Evolutionary conservation across 2,113 vertebrate species (phyloP).

Genomic region (Eulacestoma nigropectus): DNA sequence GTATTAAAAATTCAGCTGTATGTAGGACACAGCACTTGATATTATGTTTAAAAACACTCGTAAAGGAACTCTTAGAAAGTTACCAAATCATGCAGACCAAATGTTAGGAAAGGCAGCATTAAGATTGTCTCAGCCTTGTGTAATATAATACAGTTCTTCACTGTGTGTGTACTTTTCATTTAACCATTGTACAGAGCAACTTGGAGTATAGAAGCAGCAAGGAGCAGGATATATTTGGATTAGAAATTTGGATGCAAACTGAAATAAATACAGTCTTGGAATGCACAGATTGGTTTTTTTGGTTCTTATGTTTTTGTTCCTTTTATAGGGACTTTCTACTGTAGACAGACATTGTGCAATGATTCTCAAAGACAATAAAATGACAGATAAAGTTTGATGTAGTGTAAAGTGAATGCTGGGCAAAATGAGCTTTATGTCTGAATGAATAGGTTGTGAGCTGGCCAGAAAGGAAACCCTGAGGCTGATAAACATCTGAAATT

Average conservation of each 20-base stretch:
- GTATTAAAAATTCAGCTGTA: not conserved
- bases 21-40: not conserved
- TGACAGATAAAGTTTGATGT: not conserved
- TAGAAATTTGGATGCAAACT: not conserved
- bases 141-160: not conserved
- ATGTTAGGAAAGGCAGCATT: not conserved
- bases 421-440: not conserved
- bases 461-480: not conserved
- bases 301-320: not conserved
- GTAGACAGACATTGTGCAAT: not conserved
- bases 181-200: not conserved
- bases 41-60: not conserved
- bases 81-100: not conserved
- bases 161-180: not conserved
- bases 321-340: not conserved
- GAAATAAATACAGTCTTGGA: not conserved
- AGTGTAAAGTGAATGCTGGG: not conserved
- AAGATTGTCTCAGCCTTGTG: not conserved
- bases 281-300: not conserved
- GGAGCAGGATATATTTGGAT: not conserved
- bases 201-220: not conserved
- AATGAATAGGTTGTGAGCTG: not conserved
- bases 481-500: not conserved
- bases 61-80: not conserved
- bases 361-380: not conserved